Base-by-base conservation (phyloP, 2,888 invertebrate genomes). In the Archaeoteleia sp. region DNA sequence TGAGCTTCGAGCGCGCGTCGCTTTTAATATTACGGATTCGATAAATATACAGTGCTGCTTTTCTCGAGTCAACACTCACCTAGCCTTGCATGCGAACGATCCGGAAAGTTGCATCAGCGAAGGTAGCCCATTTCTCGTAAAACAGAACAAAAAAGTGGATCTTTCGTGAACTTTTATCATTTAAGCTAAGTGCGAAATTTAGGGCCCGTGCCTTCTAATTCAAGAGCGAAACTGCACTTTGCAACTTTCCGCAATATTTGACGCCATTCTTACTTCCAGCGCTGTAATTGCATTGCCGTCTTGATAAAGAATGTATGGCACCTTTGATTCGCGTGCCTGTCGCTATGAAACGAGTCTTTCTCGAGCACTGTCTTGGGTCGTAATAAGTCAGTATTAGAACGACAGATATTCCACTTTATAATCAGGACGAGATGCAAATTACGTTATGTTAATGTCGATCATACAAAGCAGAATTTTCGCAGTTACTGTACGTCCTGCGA, bases 21-120 rank as follows among this genome's bases (percentile, higher is more conserved):
- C 71, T 75, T 76, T 76, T 75, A 76, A 79, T 77, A 77, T 75
- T 71, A 75, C 75, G 71, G 75, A 72, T 74, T 75, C 72, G 63
- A 77, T 79, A 78, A 78, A 78, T 78, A 75, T 8, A 29, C 9
- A 29, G 29, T 29, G 9, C 13, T 17, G 30, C 9, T 51, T 39
- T 29, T 25, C 8, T 20, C n/a, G 30, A 25, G 2, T 29, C 7
- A 2, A 7, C 7, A 29, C 29, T 29, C 29, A 29, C 2, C n/a
- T 9, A 29, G 29, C 9, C 9, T 29, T 2, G 9, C 29, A 29
- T 29, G 29, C 29, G 29, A 29, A 15, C 13, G 35, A 35, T 15
- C 14, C 35, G 2, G n/a, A 10, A 30, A 30, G 39, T 27, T 23
- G 37, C 23, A 39, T n/a, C 7, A 10, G 12, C 17, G 29, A 9